phyloP scores from a whole-genome alignment of 2,888 invertebrate genomes.

The Frankliniella fusca region DNA sequence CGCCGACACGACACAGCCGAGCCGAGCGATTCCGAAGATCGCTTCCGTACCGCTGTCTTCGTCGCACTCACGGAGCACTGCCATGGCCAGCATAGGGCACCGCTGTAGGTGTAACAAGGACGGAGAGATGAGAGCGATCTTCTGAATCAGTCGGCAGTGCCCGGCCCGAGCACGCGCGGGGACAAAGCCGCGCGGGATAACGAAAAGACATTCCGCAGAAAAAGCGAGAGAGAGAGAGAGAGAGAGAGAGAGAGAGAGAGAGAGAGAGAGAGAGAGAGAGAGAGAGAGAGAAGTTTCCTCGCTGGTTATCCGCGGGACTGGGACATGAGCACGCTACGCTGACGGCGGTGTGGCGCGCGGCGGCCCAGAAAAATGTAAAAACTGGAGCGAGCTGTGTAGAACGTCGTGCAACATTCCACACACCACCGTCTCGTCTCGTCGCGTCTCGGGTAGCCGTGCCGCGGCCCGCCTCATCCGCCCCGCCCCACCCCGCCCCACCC shows the following conservation, averaged over 20 bases:
- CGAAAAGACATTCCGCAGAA: neutral
- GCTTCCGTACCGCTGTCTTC: neutral
- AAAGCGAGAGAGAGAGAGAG: slow-evolving; percentile 7
- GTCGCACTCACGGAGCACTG: no score
- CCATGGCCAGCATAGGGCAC: no score
- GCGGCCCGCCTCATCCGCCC: neutral
- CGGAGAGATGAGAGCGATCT: no score
- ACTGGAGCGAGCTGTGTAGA: no score
- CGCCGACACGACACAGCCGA: neutral
- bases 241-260: slow-evolving; percentile 18
- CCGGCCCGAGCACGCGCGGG: neutral
- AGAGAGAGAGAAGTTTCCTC: neutral
- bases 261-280: slow-evolving; percentile 7
- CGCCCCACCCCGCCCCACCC: neutral
- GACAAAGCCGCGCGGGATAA: neutral
- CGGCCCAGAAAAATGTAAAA: no score
- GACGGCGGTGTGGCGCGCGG: no score
- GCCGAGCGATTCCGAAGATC: neutral
- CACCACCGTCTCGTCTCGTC: neutral
- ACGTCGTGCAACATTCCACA: neutral
- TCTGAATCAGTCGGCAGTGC: neutral
- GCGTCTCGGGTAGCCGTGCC: neutral
- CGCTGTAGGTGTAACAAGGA: no score
- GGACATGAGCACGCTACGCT: no score
- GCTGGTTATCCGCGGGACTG: no score